Evolutionary conservation across 2,888 invertebrate species (phyloP).

Genomic region (Dynastes maya): DNA sequence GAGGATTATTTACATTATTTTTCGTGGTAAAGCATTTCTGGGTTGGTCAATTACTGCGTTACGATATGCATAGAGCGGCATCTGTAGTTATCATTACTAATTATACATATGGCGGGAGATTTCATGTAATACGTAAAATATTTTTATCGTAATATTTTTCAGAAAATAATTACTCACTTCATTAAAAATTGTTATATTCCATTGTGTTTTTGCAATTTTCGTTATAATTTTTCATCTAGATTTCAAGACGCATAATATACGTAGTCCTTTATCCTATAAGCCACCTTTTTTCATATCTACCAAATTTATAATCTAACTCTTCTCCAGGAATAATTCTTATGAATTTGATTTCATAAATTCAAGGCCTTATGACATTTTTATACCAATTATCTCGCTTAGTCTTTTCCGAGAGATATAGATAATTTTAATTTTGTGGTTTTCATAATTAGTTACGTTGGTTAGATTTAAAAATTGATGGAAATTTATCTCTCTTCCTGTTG

Average conservation of each 20-base stretch:
- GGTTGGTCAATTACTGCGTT: conserved; percentile 19
- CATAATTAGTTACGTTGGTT: conserved; percentile 22
- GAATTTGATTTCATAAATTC: not conserved
- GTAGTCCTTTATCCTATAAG: no score
- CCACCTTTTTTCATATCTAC: no score
- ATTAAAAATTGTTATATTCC: no score
- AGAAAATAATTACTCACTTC: no score
- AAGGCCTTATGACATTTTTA: not conserved
- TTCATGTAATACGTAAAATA: not conserved
- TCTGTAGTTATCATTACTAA: conserved; percentile 6
- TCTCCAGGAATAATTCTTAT: no score
- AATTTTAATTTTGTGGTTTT: conserved; percentile 34
- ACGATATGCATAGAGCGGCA: conserved; percentile 19
- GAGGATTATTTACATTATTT: conserved; percentile 13
- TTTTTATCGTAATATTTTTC: not conserved
- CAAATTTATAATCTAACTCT: not conserved
- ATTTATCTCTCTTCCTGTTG: conserved; percentile 46
- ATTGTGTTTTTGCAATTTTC: no score
- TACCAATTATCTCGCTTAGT: not conserved
- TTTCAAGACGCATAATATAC: no score
- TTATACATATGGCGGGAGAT: conserved; percentile 31
- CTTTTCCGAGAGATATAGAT: conserved; percentile 6
- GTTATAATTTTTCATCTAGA: no score
- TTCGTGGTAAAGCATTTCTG: not conserved
- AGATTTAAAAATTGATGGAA: conserved; percentile 27